These are phyloP conservation scores for Heliconius charithonia DNA, from an alignment of 2,888 invertebrate genomes.

Conservation along the genomic window DNA sequence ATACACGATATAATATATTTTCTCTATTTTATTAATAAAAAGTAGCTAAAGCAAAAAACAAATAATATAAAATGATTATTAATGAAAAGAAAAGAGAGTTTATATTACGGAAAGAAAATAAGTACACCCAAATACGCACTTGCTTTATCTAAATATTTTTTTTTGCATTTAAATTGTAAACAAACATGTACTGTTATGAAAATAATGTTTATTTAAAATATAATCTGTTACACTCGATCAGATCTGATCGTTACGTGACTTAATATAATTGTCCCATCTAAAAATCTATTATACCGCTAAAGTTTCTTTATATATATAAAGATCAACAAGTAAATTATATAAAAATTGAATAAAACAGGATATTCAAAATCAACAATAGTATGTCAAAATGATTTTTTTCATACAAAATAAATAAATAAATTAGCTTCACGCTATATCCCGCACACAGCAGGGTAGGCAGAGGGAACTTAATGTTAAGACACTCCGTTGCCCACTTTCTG, in stretches of 20 bases:
- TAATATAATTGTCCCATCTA: not conserved
- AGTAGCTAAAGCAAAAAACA: not conserved
- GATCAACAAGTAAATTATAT: too few relatives aligned
- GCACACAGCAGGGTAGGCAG: too few relatives aligned
- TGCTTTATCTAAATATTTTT: too few relatives aligned
- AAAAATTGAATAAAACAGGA: too few relatives aligned
- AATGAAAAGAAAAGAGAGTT: not conserved
- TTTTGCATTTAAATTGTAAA: too few relatives aligned
- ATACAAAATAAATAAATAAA: too few relatives aligned
- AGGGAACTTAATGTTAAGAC: too few relatives aligned
- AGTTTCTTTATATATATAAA: not conserved
- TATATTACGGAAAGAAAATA: not conserved
- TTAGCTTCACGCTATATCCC: too few relatives aligned
- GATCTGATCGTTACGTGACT: constrained; percentile 4
- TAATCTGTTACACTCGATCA: not conserved
- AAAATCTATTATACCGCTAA: not conserved
- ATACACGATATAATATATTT: not conserved
- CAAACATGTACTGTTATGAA: too few relatives aligned
- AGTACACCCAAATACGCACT: too few relatives aligned
- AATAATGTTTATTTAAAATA: constrained; percentile 1
- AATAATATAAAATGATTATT: too few relatives aligned
- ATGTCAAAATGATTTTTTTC: not conserved
- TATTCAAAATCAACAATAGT: not conserved
- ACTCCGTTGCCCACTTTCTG: too few relatives aligned
- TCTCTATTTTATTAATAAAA: not conserved